phyloP scores from a whole-genome alignment of 2,797 vertebrate species.

The Syngnathus rostellatus region DNA sequence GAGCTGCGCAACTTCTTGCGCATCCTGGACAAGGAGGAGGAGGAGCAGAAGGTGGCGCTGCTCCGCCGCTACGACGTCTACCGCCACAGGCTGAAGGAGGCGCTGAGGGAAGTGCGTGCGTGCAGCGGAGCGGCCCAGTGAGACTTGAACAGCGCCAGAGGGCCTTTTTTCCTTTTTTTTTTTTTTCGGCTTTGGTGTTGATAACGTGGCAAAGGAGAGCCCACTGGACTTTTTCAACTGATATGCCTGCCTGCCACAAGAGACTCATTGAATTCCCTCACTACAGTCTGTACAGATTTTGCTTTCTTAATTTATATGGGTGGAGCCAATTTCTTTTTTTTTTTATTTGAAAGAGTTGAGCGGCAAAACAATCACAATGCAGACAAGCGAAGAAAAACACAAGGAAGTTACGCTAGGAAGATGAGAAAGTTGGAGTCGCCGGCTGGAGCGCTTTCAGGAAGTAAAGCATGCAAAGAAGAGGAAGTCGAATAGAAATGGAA shows the following conservation, averaged over 20 bases:
- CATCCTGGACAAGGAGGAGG: conserved; percentile 91
- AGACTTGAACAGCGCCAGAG: not conserved
- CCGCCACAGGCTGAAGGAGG: conserved; percentile 82
- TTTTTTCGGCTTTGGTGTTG: not conserved
- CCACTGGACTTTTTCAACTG: not conserved
- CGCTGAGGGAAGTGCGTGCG: conserved; percentile 62
- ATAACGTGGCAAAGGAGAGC: not conserved
- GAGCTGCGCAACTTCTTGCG: conserved; percentile 93
- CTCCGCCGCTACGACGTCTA: conserved; percentile 77
- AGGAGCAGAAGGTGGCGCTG: conserved; percentile 77
- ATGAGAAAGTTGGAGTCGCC: not conserved
- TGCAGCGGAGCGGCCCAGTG: conserved; percentile 47
- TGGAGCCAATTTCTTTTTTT: conserved; percentile 43
- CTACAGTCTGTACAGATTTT: conserved; percentile 68
- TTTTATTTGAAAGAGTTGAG: not conserved
- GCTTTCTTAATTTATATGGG: conserved; percentile 72
- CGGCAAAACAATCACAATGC: conserved; percentile 1
- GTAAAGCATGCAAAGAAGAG: not conserved
- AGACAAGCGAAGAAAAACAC: not conserved
- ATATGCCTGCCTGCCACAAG: conserved; percentile 34
- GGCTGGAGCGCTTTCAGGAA: not conserved
- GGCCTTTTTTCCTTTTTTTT: not conserved
- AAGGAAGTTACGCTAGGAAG: not conserved
- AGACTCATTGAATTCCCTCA: conserved; percentile 63
- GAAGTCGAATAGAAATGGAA: conserved; percentile 3